Percentiles rank a stretch among this genome's conserved stretches.
phyloP scores from a whole-genome alignment of 2,888 invertebrate genomes.

The Mycalesis mineus region DNA sequence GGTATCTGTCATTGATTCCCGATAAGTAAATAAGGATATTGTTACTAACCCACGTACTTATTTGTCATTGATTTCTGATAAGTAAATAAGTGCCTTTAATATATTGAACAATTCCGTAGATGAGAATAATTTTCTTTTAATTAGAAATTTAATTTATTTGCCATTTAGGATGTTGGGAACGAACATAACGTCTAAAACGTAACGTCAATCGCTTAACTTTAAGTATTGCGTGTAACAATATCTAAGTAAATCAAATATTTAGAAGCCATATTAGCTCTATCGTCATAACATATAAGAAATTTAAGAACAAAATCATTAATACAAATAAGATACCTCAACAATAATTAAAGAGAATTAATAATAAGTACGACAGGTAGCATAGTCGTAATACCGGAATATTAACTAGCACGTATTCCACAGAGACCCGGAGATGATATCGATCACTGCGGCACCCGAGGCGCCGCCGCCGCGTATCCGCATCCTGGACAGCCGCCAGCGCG shows the following conservation, averaged over 20 bases:
- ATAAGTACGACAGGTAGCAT: background rate
- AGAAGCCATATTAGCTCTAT: too few species aligned
- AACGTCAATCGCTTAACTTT: too few species aligned
- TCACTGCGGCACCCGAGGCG: constrained; percentile 96
- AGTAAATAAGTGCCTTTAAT: too few species aligned
- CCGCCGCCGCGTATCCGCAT: constrained; percentile 96
- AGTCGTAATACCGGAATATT: background rate
- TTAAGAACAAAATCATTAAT: too few species aligned
- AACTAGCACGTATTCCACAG: constrained; percentile 53
- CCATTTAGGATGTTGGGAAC: too few species aligned
- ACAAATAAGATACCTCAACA: background rate
- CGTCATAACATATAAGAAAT: too few species aligned
- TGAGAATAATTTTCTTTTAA: background rate
- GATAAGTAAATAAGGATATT: constrained; percentile 4
- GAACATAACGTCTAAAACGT: too few species aligned
- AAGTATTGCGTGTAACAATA: too few species aligned
- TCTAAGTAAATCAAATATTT: too few species aligned
- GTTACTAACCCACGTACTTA: too few species aligned
- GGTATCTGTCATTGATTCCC: constrained; percentile 12
- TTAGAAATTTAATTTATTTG: background rate
- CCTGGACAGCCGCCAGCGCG: constrained; percentile 89
- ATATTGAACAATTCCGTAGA: too few species aligned
- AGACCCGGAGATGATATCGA: constrained; percentile 97
- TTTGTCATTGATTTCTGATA: too few species aligned
- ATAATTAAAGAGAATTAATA: background rate